A percentile compares a stretch with the other conserved stretches of the same genome.
Conservation (phyloP, 2,797 vertebrate genomes). For the Lithobates pipiens region DNA sequence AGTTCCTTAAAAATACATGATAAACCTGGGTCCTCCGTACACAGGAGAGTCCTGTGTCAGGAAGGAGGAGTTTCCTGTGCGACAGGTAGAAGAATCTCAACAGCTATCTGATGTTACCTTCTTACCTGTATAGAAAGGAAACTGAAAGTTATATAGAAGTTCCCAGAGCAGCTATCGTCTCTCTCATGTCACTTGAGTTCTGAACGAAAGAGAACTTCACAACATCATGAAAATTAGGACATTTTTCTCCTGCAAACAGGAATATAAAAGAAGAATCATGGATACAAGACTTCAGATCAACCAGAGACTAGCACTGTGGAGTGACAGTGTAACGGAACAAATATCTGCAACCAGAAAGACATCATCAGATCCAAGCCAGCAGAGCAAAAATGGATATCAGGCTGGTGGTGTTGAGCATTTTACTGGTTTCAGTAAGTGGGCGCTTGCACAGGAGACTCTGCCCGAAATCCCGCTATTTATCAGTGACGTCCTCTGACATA, state of each 20-base stretch:
- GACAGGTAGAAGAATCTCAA: not conserved
- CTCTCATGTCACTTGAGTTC: not conserved
- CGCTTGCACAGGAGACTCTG: not conserved
- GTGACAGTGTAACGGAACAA: not conserved
- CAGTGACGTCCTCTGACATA: not conserved
- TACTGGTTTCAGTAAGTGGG: not conserved
- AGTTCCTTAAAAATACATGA: no score
- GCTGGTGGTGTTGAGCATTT: not conserved
- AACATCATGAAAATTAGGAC: not conserved
- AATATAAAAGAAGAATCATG: not conserved
- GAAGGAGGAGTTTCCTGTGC: not conserved
- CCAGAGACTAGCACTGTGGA: not conserved
- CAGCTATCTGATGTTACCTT: not conserved
- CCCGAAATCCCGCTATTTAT: not conserved
- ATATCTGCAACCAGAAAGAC: not conserved
- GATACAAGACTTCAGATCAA: not conserved
- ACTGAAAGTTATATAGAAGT: not conserved
- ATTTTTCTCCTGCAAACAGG: not conserved
- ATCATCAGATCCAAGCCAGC: not conserved
- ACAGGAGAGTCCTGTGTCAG: not conserved
- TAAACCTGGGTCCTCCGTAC: no score
- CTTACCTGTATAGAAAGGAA: not conserved
- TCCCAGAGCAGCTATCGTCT: not conserved
- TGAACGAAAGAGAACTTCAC: not conserved
- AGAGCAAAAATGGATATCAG: not conserved